Conservation (phyloP, 2,888 invertebrate genomes). For the Limenitis camilla region DNA sequence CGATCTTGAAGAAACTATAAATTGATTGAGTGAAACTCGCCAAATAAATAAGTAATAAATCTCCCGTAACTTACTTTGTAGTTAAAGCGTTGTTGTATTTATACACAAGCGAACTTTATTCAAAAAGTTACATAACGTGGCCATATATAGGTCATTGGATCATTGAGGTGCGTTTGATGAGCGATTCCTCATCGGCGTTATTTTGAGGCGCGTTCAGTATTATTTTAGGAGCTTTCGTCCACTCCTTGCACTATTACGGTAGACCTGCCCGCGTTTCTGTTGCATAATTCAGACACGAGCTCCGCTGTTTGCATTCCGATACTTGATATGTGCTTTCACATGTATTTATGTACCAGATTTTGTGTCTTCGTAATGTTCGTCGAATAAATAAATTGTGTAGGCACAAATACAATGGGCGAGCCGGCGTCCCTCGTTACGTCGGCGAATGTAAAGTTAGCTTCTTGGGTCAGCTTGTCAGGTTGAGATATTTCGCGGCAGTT, state of each 20-base stretch:
- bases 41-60: too few relatives aligned
- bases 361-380: slow-evolving; percentile 73
- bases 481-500: slow-evolving; percentile 60
- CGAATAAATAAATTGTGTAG: slow-evolving; percentile 72
- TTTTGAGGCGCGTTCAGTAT: slow-evolving; percentile 36
- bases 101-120: too few relatives aligned
- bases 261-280: slow-evolving; percentile 56
- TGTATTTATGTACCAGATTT: slow-evolving; percentile 75
- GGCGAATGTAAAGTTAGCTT: slow-evolving; percentile 66
- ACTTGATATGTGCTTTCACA: slow-evolving; percentile 74
- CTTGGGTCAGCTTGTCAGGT: slow-evolving; percentile 63
- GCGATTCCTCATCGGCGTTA: slow-evolving; percentile 24
- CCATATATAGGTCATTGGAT: slow-evolving; percentile 22
- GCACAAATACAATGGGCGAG: slow-evolving; percentile 72
- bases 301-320: slow-evolving; percentile 73
- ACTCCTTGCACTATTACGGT: slow-evolving; percentile 64
- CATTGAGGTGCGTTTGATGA: slow-evolving; percentile 19
- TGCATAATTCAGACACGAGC: slow-evolving; percentile 73
- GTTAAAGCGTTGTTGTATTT: too few relatives aligned
- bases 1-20: too few relatives aligned
- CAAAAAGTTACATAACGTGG: too few relatives aligned
- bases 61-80: too few relatives aligned
- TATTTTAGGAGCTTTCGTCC: slow-evolving; percentile 61
- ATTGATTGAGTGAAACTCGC: too few relatives aligned
- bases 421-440: slow-evolving; percentile 70